These are phyloP conservation scores for Numida meleagris DNA, from an alignment of 2,113 vertebrate species.

Conservation along the genomic window DNA sequence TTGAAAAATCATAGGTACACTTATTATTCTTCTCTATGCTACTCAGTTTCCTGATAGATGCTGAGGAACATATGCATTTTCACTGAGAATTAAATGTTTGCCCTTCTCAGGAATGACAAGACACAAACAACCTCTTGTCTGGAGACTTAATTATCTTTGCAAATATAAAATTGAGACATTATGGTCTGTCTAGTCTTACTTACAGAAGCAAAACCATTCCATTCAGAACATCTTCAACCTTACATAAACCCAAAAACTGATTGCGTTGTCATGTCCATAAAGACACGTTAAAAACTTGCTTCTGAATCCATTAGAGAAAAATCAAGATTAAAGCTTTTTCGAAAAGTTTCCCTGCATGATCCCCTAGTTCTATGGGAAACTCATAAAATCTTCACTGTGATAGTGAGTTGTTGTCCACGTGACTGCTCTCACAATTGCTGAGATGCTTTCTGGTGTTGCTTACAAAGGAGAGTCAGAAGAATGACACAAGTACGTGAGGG, in stretches of 20 bases:
- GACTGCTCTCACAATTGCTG: fast-evolving
- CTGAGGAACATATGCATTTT: background rate
- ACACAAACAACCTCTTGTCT: background rate
- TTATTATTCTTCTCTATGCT: background rate
- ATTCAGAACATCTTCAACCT: background rate
- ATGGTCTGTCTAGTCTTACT: background rate
- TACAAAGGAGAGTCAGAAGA: background rate
- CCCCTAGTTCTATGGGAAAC: background rate
- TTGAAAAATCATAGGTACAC: background rate
- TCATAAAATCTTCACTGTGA: background rate
- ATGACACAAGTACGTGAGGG: background rate
- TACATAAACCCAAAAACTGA: background rate
- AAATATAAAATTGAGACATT: background rate
- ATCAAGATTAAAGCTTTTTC: background rate
- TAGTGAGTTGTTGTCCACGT: background rate
- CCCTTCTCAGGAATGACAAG: background rate
- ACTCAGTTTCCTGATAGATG: background rate
- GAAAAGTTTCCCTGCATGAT: background rate
- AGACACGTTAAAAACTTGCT: background rate
- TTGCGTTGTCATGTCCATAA: background rate
- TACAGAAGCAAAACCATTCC: background rate
- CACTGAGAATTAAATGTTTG: background rate
- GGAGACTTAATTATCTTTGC: background rate
- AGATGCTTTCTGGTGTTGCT: background rate
- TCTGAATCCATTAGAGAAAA: background rate